These are phyloP conservation scores for Phoxinus dragarum DNA, from an alignment of 2,797 vertebrate species.

Conservation along the genomic window DNA sequence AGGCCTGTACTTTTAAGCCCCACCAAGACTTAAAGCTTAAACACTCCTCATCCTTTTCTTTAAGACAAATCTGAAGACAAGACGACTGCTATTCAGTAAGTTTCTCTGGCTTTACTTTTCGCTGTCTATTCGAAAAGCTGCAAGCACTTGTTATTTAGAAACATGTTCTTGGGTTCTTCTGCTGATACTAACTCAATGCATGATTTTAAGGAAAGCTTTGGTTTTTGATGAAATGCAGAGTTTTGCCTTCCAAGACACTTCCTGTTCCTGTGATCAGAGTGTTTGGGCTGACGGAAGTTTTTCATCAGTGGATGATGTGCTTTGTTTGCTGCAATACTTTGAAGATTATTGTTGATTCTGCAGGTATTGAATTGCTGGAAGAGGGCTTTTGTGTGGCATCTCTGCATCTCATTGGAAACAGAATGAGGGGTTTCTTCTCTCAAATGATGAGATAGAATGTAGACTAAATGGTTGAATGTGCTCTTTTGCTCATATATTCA, in stretches of 20 bases:
- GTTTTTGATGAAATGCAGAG: slow-evolving; percentile 10
- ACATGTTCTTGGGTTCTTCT: neutral
- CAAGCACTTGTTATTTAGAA: neutral
- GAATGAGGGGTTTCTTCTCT: slow-evolving; percentile 61
- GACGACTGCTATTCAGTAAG: slow-evolving; percentile 72
- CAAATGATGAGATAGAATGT: slow-evolving; percentile 64
- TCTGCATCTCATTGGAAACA: slow-evolving; percentile 61
- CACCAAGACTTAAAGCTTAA: slow-evolving; percentile 62
- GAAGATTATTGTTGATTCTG: slow-evolving; percentile 22
- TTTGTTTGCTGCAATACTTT: slow-evolving; percentile 17
- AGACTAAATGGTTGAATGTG: neutral
- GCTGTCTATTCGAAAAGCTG: neutral
- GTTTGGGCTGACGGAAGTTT: slow-evolving; percentile 7
- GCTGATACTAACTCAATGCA: neutral
- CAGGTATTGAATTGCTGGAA: slow-evolving; percentile 54
- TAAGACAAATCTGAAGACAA: slow-evolving; percentile 59
- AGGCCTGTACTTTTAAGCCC: slow-evolving; percentile 68
- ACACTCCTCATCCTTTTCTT: slow-evolving; percentile 59
- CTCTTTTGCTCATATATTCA: slow-evolving; percentile 47
- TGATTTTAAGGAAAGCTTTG: slow-evolving; percentile 2
- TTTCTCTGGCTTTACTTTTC: slow-evolving; percentile 56
- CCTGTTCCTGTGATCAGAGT: neutral
- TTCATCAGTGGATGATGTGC: slow-evolving; percentile 7
- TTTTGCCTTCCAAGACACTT: neutral
- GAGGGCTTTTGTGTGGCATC: slow-evolving; percentile 64